phyloP scores from a whole-genome alignment of 1,140 invertebrate genomes.

The Hestina assimilis region DNA sequence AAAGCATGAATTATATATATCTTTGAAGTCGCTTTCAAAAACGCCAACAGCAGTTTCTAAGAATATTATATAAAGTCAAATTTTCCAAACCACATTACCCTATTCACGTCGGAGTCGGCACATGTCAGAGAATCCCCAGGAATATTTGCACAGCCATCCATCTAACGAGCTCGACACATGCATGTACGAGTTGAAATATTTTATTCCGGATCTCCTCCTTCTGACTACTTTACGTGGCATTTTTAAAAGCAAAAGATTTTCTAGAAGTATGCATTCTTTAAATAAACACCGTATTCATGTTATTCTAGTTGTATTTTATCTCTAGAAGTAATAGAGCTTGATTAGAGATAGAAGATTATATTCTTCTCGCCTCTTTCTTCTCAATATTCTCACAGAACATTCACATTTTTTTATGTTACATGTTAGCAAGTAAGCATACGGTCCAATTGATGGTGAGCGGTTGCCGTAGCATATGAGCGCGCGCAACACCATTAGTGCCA shows the following conservation, averaged over 20 bases:
- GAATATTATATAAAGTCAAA: neutral
- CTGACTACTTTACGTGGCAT: neutral
- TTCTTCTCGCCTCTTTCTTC: no score
- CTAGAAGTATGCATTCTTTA: neutral
- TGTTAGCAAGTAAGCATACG: no score
- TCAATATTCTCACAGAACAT: no score
- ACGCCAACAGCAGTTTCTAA: neutral
- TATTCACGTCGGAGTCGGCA: neutral
- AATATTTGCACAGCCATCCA: conserved; percentile 17
- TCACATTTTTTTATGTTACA: no score
- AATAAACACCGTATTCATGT: neutral
- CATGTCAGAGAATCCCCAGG: conserved; percentile 10
- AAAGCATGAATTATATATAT: no score
- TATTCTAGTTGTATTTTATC: neutral
- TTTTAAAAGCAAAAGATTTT: neutral
- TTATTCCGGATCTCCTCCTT: conserved; percentile 12
- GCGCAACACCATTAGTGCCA: no score
- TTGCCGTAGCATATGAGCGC: no score
- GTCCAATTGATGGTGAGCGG: no score
- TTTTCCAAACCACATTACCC: neutral
- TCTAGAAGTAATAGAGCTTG: no score
- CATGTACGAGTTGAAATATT: conserved; percentile 14
- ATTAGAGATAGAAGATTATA: no score
- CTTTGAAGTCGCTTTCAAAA: no score
- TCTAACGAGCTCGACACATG: conserved; percentile 13